A percentile compares a stretch with the other conserved stretches of the same genome.
Evolutionary conservation across 2,113 vertebrate species (phyloP).

Genomic region (Diglossa brunneiventris): DNA sequence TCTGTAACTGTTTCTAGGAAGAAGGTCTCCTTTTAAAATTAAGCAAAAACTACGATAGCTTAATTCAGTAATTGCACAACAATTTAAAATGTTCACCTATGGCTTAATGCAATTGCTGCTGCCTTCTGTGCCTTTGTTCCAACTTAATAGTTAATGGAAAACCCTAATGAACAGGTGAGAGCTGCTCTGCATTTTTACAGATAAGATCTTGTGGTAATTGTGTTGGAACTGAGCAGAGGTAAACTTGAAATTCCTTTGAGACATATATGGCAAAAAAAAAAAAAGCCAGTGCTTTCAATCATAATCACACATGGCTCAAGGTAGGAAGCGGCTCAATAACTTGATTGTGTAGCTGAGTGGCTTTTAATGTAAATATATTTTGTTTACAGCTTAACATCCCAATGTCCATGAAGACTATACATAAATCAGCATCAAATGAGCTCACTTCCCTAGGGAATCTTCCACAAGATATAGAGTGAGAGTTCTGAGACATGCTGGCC

Average conservation of each 20-base stretch:
- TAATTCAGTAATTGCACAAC: slow-evolving; percentile 19
- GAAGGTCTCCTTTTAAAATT: slow-evolving; percentile 6
- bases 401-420: neutral
- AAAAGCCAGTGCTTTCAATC: neutral
- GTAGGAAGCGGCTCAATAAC: neutral
- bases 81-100: neutral
- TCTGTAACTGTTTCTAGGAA: neutral
- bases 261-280: neutral
- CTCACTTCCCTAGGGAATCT: neutral
- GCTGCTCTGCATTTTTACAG: slow-evolving; percentile 1
- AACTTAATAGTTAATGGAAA: neutral
- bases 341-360: neutral
- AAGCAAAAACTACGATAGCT: neutral
- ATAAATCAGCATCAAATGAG: neutral
- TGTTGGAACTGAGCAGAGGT: slow-evolving; percentile 10
- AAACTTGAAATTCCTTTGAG: slow-evolving; percentile 33
- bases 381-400: neutral
- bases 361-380: neutral
- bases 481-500: neutral
- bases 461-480: neutral
- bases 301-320: neutral
- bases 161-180: slow-evolving; percentile 29
- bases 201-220: slow-evolving; percentile 57
- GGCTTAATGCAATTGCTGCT: neutral
- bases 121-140: slow-evolving; percentile 11